Evolutionary conservation across 1,140 invertebrate species (phyloP).

Genomic region (Euglossa dilemma): DNA sequence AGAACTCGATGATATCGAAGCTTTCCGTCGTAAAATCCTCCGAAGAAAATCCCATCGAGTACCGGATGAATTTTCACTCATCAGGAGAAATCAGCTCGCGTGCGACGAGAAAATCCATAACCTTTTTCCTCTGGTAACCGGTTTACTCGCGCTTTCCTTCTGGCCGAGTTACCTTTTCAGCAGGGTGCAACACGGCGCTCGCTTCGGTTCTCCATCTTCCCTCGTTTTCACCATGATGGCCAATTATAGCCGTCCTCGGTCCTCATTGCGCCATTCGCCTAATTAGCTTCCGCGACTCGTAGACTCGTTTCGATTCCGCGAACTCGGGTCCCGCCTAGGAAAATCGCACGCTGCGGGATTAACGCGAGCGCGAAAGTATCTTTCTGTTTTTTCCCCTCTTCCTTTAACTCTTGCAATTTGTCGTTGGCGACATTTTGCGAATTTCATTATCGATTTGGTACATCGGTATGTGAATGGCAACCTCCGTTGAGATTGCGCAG

Average conservation of each 20-base stretch:
- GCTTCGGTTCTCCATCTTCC: constrained; percentile 10
- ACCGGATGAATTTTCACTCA: constrained; percentile 20
- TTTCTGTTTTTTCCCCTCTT: too few species aligned
- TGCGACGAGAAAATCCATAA: constrained; percentile 33
- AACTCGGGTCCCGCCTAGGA: neutral
- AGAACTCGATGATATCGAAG: too few species aligned
- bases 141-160: constrained; percentile 48
- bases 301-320: neutral
- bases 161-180: constrained; percentile 19
- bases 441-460: too few species aligned
- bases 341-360: constrained; percentile 11
- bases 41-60: neutral
- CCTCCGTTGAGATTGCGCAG: too few species aligned
- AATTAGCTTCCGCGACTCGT: constrained; percentile 4
- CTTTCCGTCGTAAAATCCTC: too few species aligned
- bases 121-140: constrained; percentile 36
- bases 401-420: too few species aligned
- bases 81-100: constrained; percentile 36
- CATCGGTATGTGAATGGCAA: too few species aligned
- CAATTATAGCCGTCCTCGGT: constrained; percentile 35
- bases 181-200: too few species aligned
- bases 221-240: constrained; percentile 39
- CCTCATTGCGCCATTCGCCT: neutral
- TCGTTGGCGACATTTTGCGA: too few species aligned
- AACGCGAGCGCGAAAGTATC: constrained; percentile 37